A percentile compares a stretch with the other conserved stretches of the same genome.
Evolutionary conservation across 2,797 vertebrate genomes (phyloP).

Genomic region (Morus bassanus): DNA sequence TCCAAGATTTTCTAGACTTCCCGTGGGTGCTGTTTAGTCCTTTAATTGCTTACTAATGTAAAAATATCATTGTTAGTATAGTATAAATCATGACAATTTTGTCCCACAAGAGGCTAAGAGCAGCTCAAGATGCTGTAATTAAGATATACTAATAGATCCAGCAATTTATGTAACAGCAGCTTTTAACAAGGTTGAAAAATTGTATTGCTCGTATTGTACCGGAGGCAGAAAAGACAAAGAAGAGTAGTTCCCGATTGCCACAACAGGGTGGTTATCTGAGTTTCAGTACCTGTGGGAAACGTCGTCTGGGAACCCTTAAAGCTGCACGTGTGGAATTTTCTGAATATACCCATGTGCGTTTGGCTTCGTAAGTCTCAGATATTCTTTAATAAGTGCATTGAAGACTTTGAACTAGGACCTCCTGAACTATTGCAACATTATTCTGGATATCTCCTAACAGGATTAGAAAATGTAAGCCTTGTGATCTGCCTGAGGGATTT

Average conservation of each 20-base stretch:
- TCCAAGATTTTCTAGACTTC: conserved; percentile 35
- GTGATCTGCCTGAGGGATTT: neutral
- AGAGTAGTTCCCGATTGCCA: neutral
- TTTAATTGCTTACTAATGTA: conserved; percentile 72
- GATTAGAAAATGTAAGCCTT: neutral
- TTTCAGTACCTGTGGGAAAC: neutral
- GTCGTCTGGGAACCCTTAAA: neutral
- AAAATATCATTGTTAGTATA: conserved; percentile 67
- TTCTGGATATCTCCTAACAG: neutral
- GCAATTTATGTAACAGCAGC: conserved; percentile 66
- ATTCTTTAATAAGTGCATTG: neutral
- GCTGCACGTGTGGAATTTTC: neutral
- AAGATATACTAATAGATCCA: conserved; percentile 67
- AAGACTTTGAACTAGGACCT: neutral
- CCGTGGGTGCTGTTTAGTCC: conserved; percentile 43
- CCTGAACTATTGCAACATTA: neutral
- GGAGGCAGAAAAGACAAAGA: neutral
- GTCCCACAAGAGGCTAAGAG: conserved; percentile 64
- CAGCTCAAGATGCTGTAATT: conserved; percentile 60
- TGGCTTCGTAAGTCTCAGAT: neutral
- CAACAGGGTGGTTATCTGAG: neutral
- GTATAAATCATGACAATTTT: conserved; percentile 71
- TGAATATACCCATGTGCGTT: accelerated
- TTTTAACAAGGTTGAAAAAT: conserved; percentile 65
- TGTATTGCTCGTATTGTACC: neutral